Conservation (phyloP, 2,113 vertebrate genomes). For the Zingel zingel region DNA sequence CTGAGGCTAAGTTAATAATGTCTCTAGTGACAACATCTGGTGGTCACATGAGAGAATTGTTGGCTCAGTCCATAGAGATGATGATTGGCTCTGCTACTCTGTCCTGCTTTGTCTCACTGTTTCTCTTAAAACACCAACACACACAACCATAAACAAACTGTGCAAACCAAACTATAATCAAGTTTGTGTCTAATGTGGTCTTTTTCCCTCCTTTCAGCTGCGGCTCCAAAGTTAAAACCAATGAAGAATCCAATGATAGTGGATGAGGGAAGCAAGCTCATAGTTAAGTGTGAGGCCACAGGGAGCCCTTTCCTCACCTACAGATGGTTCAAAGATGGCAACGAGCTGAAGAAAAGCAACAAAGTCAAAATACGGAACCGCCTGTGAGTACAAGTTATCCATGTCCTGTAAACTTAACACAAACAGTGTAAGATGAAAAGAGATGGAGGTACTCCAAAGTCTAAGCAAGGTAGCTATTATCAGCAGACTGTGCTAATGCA, state of each 20-base stretch:
- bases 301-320: slow-evolving; percentile 92
- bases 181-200: slow-evolving; percentile 7
- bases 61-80: slow-evolving; percentile 54
- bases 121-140: slow-evolving; percentile 23
- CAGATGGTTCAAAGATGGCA: slow-evolving; percentile 97
- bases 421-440: slow-evolving; percentile 14
- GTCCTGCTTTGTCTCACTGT: slow-evolving; percentile 36
- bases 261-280: slow-evolving; percentile 90
- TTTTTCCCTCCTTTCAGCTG: slow-evolving; percentile 78
- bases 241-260: slow-evolving; percentile 89
- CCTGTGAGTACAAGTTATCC: slow-evolving; percentile 85
- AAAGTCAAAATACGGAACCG: slow-evolving; percentile 91
- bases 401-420: slow-evolving; percentile 22
- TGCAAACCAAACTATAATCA: slow-evolving; percentile 28
- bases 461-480: slow-evolving; percentile 8
- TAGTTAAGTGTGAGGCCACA: slow-evolving; percentile 92
- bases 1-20: slow-evolving; percentile 62
- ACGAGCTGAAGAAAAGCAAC: slow-evolving; percentile 92
- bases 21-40: slow-evolving; percentile 80
- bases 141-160: slow-evolving; percentile 23
- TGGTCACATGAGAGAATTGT: slow-evolving; percentile 74
- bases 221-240: slow-evolving; percentile 92
- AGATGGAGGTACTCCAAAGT: neutral
- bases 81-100: slow-evolving; percentile 23
- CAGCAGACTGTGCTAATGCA: slow-evolving; percentile 4